These are phyloP conservation scores for Oppia nitens DNA, from an alignment of 1,140 invertebrate species.

Conservation along the genomic window DNA sequence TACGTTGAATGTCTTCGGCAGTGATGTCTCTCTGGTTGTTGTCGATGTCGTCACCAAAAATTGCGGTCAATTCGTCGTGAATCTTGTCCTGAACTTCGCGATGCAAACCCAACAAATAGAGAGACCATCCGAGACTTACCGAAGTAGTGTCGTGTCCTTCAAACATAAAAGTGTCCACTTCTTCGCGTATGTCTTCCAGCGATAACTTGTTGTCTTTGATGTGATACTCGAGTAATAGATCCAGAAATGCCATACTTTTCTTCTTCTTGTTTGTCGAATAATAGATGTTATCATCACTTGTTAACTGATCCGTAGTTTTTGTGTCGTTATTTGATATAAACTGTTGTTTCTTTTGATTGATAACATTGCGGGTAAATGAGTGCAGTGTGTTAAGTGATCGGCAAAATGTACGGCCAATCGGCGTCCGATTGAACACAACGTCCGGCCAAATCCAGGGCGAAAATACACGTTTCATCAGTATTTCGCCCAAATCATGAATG, in stretches of 20 bases:
- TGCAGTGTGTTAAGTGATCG: constrained; percentile 10
- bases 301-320: background rate
- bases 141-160: constrained; percentile 22
- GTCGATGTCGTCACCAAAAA: constrained; percentile 20
- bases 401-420: background rate
- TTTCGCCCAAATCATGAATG: constrained; percentile 5
- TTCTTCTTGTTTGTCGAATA: background rate
- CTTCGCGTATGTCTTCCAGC: constrained; percentile 24
- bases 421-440: background rate
- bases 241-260: constrained; percentile 37
- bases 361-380: constrained; percentile 3
- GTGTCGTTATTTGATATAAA: background rate
- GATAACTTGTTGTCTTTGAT: constrained; percentile 14
- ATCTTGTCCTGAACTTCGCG: constrained; percentile 59
- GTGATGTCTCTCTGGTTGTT: constrained; percentile 26
- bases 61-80: constrained; percentile 56
- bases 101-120: constrained; percentile 54
- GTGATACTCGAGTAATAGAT: constrained; percentile 8
- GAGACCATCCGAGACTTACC: constrained; percentile 33
- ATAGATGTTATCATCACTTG: background rate
- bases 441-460: constrained; percentile 4
- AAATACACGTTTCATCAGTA: constrained; percentile 15
- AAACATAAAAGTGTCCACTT: constrained; percentile 28
- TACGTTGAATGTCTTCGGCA: constrained; percentile 41
- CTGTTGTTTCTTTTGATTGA: constrained; percentile 13